A percentile compares a stretch with the other conserved stretches of the same genome.
Evolutionary conservation across 2,797 vertebrate species (phyloP).

Genomic region (Hemibagrus guttatus): DNA sequence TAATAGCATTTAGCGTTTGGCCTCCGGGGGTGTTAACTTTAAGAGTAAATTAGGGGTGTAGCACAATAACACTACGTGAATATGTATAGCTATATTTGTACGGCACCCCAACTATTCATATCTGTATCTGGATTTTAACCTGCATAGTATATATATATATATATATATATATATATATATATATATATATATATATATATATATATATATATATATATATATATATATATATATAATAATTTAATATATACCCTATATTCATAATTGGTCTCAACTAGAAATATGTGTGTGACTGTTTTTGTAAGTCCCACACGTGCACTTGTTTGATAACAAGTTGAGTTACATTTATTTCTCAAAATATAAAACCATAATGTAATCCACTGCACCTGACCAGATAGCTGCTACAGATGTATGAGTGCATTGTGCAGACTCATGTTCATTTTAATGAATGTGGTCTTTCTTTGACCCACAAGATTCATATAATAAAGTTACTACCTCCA

Average conservation of each 20-base stretch:
- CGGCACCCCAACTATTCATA: background rate
- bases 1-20: background rate
- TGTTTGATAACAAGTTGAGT: background rate
- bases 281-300: background rate
- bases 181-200: too few species aligned
- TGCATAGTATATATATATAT: background rate
- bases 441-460: background rate
- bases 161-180: too few species aligned
- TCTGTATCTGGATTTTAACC: background rate
- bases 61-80: slow-evolving; percentile 12
- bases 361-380: background rate
- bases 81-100: background rate
- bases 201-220: too few species aligned
- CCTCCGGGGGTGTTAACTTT: background rate
- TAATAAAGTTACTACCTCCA: background rate
- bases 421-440: background rate
- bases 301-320: background rate
- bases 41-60: background rate
- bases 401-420: background rate
- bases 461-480: background rate
- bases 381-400: background rate
- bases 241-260: background rate
- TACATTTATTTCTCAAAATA: background rate
- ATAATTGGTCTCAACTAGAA: background rate
- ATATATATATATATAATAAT: too few species aligned